Base-by-base conservation (phyloP, 1,140 invertebrate genomes). In the Trypoxylus dichotomus region DNA sequence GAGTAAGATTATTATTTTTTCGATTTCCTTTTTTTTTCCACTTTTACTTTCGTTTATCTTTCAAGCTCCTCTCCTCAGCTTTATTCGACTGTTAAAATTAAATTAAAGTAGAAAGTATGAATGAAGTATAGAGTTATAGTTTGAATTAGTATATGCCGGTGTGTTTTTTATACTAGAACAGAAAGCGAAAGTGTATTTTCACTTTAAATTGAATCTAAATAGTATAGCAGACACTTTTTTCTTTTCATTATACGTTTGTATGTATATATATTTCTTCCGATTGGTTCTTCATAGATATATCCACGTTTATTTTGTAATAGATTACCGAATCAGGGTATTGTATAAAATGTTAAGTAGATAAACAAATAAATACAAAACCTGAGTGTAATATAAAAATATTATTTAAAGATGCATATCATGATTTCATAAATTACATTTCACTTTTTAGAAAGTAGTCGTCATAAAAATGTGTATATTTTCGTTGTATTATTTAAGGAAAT, bases 101-200 rank as follows among this genome's bases (percentile, higher is more conserved):
- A 32, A 32, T 32, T 32, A 32, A 32, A 2, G 2, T 54, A 54
- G 47, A 54, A 54, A 54, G 47, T 54, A n/a, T 54, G 47, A 54
- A 54, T 54, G 47, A 54, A 15, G 13, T 54, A 54, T n/a, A 54
- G 13, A 54, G 13, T 3, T 54, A n/a, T 54, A 54, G 5, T 63
- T 63, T 63, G 5, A 63, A 24, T 27, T 27, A 3, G 58, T 27
- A 21, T 19, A 11, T 63, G 19, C 25, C 25, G 58, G 58, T 11
- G 21, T 19, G 58, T 63, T 63, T 63, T 63, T 63, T 63, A 24
- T 24, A 11, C 2, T 10, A 63, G 1, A 24, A 63, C 25, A 21
- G 58, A 63, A 63, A 63, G 58, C 58, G 58, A 63, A 63, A 63
- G 58, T 63, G 21, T 63, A 63, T 24, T 63, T 63, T 63, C 58